Evolutionary conservation across 2,113 vertebrate species (phyloP), one percentile per base, ranked within the genome.

Genomic region (Tenebrosternarchus preto): DNA sequence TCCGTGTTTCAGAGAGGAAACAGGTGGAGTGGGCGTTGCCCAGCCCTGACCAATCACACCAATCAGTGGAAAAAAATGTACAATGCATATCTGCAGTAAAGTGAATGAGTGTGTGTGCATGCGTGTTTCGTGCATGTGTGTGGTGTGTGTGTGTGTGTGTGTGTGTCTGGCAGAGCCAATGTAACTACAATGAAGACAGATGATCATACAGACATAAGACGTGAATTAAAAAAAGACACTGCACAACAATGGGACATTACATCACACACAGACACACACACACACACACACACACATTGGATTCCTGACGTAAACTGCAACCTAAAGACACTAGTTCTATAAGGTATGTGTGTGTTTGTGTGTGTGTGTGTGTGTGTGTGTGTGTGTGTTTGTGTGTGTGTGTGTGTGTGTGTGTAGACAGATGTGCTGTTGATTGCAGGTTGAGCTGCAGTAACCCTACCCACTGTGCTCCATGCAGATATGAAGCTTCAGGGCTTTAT

Each of bases 11-110:
- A 73, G 59, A 80, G 53, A 17, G 22, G 46, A 80, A 73, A 39
- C 79, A 68, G 70, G 79, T 80, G 79, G 64, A 43, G 27, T 4
- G 31, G 60, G 78, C 25, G 29, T 60, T 55, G 70, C n/a, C 22
- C 24, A 66, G 78, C 50, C 43, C 17, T 20, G 5, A 67, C 46
- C 73, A 80, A 57, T 80, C 78, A 80, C 7, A 24, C 61, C 36
- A 61, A 61, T 25, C 8, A 61, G 24, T 0, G 24, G 57, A 9
- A 25, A 25, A 7, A 60, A 60, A 20, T 60, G 57, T 27, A 15
- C 11, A 29, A 27, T 24, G 16, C 60, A 15, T 56, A 64, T 63
- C 68, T 36, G 17, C 17, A 79, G 50, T 43, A 64, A 50, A 50
- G 68, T 53, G 24, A 27, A 36, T 72, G 4, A 12, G 11, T 63